Evolutionary conservation across 2,888 invertebrate genomes (phyloP).

Genomic region (Noctua fimbriata): DNA sequence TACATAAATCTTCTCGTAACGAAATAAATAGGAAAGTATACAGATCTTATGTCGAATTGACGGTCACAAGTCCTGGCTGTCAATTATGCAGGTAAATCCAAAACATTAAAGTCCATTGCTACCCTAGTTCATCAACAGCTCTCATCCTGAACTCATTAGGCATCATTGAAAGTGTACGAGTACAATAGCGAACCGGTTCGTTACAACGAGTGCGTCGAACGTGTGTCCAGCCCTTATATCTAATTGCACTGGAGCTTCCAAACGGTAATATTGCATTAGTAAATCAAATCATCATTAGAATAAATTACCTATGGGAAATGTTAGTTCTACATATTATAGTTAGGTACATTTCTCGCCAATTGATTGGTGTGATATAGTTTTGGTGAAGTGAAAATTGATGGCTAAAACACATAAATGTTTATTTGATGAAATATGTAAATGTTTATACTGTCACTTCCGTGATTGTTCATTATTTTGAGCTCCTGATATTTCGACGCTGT

Average conservation of each 20-base stretch:
- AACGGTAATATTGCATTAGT: slow-evolving; percentile 43
- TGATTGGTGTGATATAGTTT: neutral
- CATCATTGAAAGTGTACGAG: slow-evolving; percentile 62
- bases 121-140: neutral
- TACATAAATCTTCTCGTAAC: too few relatives aligned
- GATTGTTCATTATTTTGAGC: too few relatives aligned
- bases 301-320: slow-evolving; percentile 13
- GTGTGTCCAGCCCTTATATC: slow-evolving; percentile 54
- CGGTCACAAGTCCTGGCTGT: neutral
- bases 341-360: neutral
- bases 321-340: slow-evolving; percentile 8
- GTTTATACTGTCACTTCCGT: neutral
- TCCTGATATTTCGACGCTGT: too few relatives aligned
- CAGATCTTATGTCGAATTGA: neutral
- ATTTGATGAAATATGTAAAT: neutral
- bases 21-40: neutral
- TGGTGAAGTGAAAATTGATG: neutral
- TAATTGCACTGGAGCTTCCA: slow-evolving; percentile 53
- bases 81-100: neutral
- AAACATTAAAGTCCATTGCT: neutral
- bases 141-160: slow-evolving; percentile 76
- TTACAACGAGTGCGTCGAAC: slow-evolving; percentile 75
- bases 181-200: slow-evolving; percentile 74
- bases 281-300: slow-evolving; percentile 27
- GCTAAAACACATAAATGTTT: neutral